phyloP scores from a whole-genome alignment of 2,113 vertebrate genomes.

The Muntiacus reevesi region DNA sequence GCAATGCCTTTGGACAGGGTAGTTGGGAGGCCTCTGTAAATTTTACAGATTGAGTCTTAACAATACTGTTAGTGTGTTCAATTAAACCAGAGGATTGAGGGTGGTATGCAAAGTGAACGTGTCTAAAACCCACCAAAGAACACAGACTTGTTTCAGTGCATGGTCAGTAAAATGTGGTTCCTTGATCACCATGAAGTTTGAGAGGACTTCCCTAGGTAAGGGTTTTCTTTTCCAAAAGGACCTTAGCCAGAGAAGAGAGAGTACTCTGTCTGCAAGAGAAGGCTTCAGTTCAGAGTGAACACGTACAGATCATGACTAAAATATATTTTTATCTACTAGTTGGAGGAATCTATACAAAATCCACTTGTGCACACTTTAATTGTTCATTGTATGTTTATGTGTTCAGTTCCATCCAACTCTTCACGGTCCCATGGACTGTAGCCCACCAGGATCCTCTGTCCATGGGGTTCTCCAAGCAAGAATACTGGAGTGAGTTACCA shows the following conservation, averaged over 20 bases:
- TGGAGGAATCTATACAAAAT: background rate
- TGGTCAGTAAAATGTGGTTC: background rate
- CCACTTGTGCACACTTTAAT: background rate
- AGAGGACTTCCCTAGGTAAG: background rate
- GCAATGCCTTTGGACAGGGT: background rate
- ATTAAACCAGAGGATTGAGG: background rate
- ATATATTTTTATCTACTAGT: background rate
- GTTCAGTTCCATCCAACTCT: background rate
- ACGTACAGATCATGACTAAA: background rate
- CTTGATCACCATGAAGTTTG: background rate
- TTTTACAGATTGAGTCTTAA: background rate
- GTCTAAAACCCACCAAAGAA: background rate
- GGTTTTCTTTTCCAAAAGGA: background rate
- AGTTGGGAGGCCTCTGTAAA: background rate
- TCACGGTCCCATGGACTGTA: background rate
- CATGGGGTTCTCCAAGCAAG: background rate
- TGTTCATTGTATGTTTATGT: background rate
- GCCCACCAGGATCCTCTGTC: background rate
- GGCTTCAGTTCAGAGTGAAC: background rate
- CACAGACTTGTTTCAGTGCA: background rate
- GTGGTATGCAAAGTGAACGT: background rate
- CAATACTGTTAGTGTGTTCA: background rate
- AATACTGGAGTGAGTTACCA: background rate
- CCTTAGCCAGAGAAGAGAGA: background rate
- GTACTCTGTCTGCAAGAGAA: background rate